Evolutionary conservation across 2,113 vertebrate species (phyloP).

Genomic region (Meles meles): DNA sequence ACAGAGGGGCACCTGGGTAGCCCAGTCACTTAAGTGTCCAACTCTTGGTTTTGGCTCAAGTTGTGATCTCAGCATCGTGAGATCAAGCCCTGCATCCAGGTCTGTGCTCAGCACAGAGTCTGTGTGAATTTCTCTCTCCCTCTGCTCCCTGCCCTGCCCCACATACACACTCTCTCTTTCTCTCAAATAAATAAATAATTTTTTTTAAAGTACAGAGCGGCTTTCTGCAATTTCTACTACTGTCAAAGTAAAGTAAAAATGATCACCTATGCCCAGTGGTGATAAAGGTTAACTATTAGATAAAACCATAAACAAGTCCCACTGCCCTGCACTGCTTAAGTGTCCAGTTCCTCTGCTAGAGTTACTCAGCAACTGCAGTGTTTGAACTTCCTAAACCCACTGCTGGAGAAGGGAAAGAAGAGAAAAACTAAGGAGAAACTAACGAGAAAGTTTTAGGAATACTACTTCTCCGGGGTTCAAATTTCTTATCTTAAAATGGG

Average conservation of each 20-base stretch:
- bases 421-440: background rate
- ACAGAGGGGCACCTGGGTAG: background rate
- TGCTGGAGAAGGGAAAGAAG: background rate
- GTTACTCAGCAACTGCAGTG: background rate
- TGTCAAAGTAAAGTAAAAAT: constrained; percentile 13
- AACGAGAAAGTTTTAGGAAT: background rate
- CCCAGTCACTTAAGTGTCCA: background rate
- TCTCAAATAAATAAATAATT: background rate
- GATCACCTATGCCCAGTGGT: background rate
- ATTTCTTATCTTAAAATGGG: background rate
- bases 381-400: background rate
- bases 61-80: background rate
- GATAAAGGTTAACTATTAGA: too few species aligned
- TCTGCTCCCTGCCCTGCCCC: background rate
- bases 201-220: background rate
- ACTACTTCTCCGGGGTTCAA: background rate
- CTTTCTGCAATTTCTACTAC: background rate
- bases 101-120: background rate
- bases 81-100: background rate
- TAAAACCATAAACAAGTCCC: background rate
- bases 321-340: background rate
- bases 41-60: background rate
- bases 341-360: background rate
- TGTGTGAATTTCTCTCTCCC: background rate
- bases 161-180: background rate